phyloP scores from a whole-genome alignment of 1,140 invertebrate species.

The Myzus persicae region DNA sequence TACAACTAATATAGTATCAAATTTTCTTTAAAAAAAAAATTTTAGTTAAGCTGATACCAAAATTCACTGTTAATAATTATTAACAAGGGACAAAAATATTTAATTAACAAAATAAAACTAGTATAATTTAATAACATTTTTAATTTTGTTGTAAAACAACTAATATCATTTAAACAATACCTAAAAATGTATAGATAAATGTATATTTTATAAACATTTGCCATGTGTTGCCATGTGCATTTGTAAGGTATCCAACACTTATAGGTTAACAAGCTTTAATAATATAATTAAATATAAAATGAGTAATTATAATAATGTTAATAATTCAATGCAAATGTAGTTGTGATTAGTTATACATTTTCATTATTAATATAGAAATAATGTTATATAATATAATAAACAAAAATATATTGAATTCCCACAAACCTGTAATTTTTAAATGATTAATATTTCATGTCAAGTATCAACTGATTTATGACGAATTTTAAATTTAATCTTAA shows the following conservation, averaged over 20 bases:
- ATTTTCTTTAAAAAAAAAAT: neutral
- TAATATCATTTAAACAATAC: neutral
- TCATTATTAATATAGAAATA: neutral
- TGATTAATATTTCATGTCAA: neutral
- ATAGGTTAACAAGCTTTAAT: neutral
- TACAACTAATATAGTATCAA: too few relatives aligned
- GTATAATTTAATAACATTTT: neutral
- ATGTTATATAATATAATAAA: too few relatives aligned
- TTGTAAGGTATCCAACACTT: neutral
- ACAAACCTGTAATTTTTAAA: neutral
- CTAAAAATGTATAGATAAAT: neutral
- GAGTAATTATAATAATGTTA: neutral
- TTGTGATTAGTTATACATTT: neutral
- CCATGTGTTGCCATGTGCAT: neutral
- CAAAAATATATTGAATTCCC: constrained; percentile 7
- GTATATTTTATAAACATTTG: neutral
- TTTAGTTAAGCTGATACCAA: neutral
- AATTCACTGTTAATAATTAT: neutral
- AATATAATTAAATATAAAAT: neutral
- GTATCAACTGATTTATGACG: neutral
- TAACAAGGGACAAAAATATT: neutral
- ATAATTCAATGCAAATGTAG: neutral
- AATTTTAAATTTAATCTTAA: neutral
- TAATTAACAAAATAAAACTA: neutral
- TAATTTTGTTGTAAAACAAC: neutral